phyloP scores from a whole-genome alignment of 2,797 vertebrate genomes.

The Acrocephalus scirpaceus region DNA sequence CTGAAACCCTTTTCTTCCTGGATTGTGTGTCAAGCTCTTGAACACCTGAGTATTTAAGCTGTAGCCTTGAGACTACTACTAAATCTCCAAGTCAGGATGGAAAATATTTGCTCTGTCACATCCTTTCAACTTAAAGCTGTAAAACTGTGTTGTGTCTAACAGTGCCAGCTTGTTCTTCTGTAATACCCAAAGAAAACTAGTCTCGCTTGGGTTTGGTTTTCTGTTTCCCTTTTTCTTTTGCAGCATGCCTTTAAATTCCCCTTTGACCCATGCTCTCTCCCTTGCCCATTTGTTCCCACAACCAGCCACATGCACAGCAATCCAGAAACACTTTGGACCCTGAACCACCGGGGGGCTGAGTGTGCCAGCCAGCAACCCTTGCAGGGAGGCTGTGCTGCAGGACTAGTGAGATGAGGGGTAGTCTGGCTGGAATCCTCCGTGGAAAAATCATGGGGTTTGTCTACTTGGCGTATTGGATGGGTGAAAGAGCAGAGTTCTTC shows the following conservation, averaged over 20 bases:
- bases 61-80: neutral
- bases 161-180: neutral
- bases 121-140: neutral
- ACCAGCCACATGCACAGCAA: neutral
- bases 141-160: neutral
- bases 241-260: neutral
- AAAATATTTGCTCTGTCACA: neutral
- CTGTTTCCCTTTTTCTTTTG: neutral
- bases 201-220: neutral
- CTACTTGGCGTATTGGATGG: neutral
- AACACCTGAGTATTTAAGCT: neutral
- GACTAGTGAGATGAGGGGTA: accelerated
- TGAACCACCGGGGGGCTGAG: accelerated
- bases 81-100: neutral
- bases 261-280: neutral
- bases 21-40: neutral
- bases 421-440: neutral
- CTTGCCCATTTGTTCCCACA: neutral
- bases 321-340: neutral
- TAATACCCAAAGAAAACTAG: neutral
- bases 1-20: neutral
- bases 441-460: neutral
- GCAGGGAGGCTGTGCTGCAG: neutral
- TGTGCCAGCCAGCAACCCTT: neutral
- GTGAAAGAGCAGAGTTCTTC: neutral